Conservation (phyloP, 2,797 vertebrate genomes). For the Morus bassanus region DNA sequence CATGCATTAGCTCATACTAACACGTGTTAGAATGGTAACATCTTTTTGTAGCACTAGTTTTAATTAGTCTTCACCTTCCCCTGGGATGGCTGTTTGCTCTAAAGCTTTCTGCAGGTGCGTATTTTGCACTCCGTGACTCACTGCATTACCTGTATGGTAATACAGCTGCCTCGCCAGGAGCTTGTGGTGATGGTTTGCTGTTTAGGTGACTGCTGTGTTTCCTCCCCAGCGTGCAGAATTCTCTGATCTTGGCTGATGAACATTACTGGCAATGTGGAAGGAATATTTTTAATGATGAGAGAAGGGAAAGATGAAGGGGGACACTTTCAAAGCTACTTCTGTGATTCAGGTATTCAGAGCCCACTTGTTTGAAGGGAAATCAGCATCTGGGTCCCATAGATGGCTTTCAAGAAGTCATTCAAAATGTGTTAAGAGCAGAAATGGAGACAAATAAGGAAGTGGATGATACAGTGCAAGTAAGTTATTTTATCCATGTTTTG, state of each 20-base stretch:
- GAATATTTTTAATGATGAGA: not conserved
- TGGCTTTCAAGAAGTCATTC: not conserved
- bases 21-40: slow-evolving; percentile 24
- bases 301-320: not conserved
- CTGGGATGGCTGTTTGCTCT: not conserved
- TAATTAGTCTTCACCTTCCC: slow-evolving; percentile 46
- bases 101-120: slow-evolving; percentile 14
- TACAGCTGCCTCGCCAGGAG: not conserved
- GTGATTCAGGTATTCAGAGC: not conserved
- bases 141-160: not conserved
- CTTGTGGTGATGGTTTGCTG: not conserved
- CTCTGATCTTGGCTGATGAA: not conserved
- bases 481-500: not conserved
- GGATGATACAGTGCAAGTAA: not conserved
- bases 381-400: not conserved
- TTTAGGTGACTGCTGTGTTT: not conserved
- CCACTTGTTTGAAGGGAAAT: not conserved
- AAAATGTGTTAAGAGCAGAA: not conserved
- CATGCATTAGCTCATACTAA: not conserved
- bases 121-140: not conserved
- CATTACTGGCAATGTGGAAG: not conserved
- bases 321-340: not conserved
- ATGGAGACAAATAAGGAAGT: not conserved
- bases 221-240: not conserved
- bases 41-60: slow-evolving; percentile 25